These are phyloP conservation scores for Okamejei kenojei DNA, from an alignment of 2,797 vertebrate genomes.

Conservation along the genomic window DNA sequence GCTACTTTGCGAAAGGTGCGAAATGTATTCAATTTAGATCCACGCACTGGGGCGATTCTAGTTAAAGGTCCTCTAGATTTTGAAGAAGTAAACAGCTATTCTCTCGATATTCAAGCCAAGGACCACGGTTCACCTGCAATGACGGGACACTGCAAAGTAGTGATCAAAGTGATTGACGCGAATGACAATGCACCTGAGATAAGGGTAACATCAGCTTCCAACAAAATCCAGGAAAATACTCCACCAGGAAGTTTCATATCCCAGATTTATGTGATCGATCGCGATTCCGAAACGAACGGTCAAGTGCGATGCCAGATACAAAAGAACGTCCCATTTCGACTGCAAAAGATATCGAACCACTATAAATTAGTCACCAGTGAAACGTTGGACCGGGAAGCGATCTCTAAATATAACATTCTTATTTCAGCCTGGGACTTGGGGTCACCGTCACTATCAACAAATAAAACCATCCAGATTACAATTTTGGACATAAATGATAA, in stretches of 20 bases:
- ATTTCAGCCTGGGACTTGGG: not conserved
- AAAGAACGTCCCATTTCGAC: not conserved
- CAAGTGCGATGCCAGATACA: not conserved
- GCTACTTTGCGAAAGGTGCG: not conserved
- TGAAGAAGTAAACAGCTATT: conserved; percentile 35
- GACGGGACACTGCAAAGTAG: conserved; percentile 47
- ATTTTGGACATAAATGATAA: not conserved
- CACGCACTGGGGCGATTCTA: conserved; percentile 20
- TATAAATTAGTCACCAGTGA: not conserved
- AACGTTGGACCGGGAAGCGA: not conserved
- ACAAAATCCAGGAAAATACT: conserved; percentile 46
- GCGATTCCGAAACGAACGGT: conserved; percentile 38
- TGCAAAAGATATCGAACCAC: not conserved
- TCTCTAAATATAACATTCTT: not conserved
- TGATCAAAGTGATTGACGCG: conserved; percentile 48
- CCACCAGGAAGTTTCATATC: conserved; percentile 39
- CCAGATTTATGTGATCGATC: conserved; percentile 22
- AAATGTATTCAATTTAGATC: conserved; percentile 35
- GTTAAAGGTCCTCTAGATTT: conserved; percentile 33
- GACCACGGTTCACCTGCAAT: conserved; percentile 51
- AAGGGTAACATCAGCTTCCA: too few species aligned
- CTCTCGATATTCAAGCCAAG: conserved; percentile 39
- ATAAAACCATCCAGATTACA: not conserved
- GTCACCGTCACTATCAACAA: not conserved
- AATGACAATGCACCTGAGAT: conserved; percentile 50